Base-by-base conservation (phyloP, 1,140 invertebrate species). In the Carcinoscorpius rotundicauda region DNA sequence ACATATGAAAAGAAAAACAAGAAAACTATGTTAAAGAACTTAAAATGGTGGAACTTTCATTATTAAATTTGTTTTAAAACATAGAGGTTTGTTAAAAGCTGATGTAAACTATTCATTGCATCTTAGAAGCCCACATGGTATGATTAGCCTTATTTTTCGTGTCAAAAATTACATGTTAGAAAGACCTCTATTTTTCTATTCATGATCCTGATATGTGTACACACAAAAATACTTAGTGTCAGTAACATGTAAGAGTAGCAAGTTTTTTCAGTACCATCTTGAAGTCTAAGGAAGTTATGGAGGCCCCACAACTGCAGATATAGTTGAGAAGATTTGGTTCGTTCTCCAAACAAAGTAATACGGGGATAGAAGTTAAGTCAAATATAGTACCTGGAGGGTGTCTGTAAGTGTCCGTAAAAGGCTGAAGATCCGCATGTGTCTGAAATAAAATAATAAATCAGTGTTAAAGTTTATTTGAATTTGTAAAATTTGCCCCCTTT, bases 261-360 rank as follows among this genome's bases (percentile, higher is more conserved):
- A 53, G 29, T 57, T 60, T 11, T 51, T 49, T 48, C 63, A 67
- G 61, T 60, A 68, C 69, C 55, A 60, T 66, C 51, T 71, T 68
- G 67, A 70, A 71, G 63, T 91, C 84, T 52, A 91, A 83, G 71
- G 89, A 82, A n/a, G 86, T 79, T 3, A 90, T 82, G 58, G 83
- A 85, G 68, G 84, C 80, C 58, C 81, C 52, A 6, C 86, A 87
- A 64, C 84, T 83, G 72, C 89, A 83, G 48, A 91, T 85, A 74
- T 87, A 82, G 3, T 77, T 76, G 71, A 90, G 85, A 52, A 90
- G 79, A 3, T 82, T 80, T 3, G 85, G 85, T 70, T 88, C 81
- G 52, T 86, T 80, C 75, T 90, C 83, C 62, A 92, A 76, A 65
- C 91, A 88, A 72, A 91, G 89, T 72, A 93, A 83, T 0, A 93